Conservation (phyloP, 2,888 invertebrate genomes). For the Eueremaeus valkanovi region DNA sequence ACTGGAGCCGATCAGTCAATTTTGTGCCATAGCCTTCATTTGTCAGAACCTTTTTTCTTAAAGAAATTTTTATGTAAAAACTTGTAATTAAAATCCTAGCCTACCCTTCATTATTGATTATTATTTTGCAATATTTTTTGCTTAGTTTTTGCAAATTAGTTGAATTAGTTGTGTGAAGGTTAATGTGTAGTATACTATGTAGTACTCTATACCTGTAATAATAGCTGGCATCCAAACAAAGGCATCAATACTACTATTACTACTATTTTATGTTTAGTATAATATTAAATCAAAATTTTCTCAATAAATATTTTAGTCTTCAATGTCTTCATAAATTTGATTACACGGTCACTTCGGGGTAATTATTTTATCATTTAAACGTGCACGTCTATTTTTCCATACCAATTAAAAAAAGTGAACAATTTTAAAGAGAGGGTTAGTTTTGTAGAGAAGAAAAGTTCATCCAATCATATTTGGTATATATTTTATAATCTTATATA, state of each 20-base stretch:
- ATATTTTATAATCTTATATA: too few species aligned
- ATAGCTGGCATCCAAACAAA: too few species aligned
- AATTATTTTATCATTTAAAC: constrained; percentile 8
- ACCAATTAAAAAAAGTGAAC: neutral
- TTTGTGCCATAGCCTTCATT: constrained; percentile 6
- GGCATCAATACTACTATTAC: too few species aligned
- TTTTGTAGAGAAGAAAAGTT: neutral
- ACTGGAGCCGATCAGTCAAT: neutral
- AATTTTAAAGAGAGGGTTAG: neutral
- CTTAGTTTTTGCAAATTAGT: constrained; percentile 21
- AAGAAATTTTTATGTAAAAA: constrained; percentile 27
- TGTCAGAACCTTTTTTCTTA: neutral
- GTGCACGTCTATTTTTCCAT: neutral
- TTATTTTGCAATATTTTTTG: constrained; percentile 8
- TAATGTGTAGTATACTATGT: constrained; percentile 1
- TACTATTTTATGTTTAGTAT: neutral
- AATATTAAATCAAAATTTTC: neutral
- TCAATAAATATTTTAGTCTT: neutral
- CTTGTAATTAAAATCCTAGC: constrained; percentile 25
- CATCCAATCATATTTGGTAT: too few species aligned
- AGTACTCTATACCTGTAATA: too few species aligned
- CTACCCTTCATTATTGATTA: constrained; percentile 26
- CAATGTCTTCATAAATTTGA: constrained; percentile 6
- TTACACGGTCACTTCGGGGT: neutral
- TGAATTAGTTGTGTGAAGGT: constrained; percentile 16